Base-by-base conservation (phyloP, 1,140 invertebrate species). In the Acromyrmex charruanus region DNA sequence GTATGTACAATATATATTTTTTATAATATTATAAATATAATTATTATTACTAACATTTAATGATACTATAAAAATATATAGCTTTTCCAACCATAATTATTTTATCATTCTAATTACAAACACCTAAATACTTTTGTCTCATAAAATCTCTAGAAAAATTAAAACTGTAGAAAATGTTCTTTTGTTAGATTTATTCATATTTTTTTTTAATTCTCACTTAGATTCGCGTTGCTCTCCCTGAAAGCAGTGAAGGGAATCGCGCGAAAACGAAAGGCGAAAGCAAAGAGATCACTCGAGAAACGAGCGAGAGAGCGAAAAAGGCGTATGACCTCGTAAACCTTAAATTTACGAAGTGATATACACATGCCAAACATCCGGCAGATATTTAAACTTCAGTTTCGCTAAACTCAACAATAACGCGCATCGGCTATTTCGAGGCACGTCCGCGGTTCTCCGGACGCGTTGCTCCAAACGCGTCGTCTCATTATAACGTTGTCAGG, bases 331-430 rank as follows among this genome's bases (percentile, higher is more conserved):
- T 44, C 92, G 91, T 93, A 94, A 95, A 95, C 94, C 92, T 95
- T 93, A 91, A 95, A 95, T 95, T 95, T 95, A 95, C 94, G 92
- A 94, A 94, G 94, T 94, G 94, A 94, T 94, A 94, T 93, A 94
- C 93, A 94, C 92, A 3, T 3, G 92, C 92, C 90, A 94, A 94
- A 95, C 94, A 94, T 95, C 94, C 94, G 94, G 94, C 92, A 94
- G 92, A 93, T 94, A 94, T 94, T 95, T 94, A 95, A 95, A 94
- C 93, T 91, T 87, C 80, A 92, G 90, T 92, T 94, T 94, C 88
- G 86, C 85, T 93, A 93, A 93, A 92, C 87, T 94, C 92, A 93
- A 94, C 92, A 93, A 91, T 91, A 91, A 91, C 90, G 89, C 89
- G 91, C 72, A 86, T 77, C 79, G 55, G 90, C 93, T 94, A 94